Evolutionary conservation across 2,797 vertebrate genomes (phyloP).

Genomic region (Sternotherus odoratus): DNA sequence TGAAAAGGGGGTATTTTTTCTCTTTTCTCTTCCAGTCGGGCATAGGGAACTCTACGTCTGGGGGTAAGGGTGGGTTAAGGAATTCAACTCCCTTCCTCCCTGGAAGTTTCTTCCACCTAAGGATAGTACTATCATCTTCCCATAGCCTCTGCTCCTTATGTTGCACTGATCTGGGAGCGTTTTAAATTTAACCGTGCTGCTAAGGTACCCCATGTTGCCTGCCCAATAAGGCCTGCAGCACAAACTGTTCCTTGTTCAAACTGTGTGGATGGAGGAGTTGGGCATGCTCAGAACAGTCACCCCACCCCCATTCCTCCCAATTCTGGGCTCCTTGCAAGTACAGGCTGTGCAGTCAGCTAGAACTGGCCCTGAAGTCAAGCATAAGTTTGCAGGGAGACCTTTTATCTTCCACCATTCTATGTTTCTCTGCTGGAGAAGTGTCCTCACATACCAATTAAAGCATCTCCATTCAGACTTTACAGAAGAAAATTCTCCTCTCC

Average conservation of each 20-base stretch:
- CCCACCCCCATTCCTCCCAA: too few relatives aligned
- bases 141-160: conserved; percentile 17
- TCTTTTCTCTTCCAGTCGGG: conserved; percentile 48
- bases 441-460: background rate
- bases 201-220: background rate
- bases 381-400: background rate
- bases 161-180: background rate
- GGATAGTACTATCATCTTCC: conserved; percentile 37
- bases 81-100: too few relatives aligned
- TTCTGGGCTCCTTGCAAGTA: background rate
- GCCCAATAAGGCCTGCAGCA: background rate
- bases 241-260: background rate
- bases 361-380: background rate
- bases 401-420: background rate
- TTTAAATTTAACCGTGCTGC: background rate
- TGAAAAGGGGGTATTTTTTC: conserved; percentile 13
- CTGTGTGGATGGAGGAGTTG: background rate
- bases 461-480: background rate
- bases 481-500: background rate
- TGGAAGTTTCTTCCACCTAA: conserved; percentile 47
- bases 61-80: too few relatives aligned
- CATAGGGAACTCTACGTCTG: background rate
- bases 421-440: background rate
- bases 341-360: background rate
- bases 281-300: background rate